Conservation (phyloP, 2,888 invertebrate species). For the Sminthurides aquaticus region DNA sequence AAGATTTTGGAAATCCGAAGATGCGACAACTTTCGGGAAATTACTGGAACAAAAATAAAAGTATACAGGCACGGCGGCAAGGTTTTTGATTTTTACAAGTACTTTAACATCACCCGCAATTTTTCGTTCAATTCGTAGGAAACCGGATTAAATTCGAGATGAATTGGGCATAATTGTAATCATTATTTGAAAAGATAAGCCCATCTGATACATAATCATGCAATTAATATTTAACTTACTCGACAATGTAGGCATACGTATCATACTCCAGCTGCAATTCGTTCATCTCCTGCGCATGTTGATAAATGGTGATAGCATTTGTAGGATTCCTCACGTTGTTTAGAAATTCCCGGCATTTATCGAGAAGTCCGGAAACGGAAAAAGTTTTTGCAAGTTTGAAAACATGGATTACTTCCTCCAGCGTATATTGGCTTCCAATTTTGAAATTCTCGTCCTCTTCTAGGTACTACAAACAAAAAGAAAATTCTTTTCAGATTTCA, state of each 20-base stretch:
- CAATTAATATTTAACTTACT: slow-evolving; percentile 9
- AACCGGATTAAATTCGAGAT: too few species aligned
- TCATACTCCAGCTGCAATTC: slow-evolving; percentile 12
- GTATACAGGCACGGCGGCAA: too few species aligned
- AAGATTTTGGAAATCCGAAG: slow-evolving; percentile 13
- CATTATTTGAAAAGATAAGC: too few species aligned
- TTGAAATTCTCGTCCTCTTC: slow-evolving; percentile 12
- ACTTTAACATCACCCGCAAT: too few species aligned
- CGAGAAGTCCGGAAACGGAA: background rate
- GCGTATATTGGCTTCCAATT: slow-evolving; percentile 6
- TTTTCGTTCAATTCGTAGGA: background rate
- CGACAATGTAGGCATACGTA: slow-evolving; percentile 6
- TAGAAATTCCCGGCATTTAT: slow-evolving; percentile 14
- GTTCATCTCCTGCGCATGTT: slow-evolving; percentile 9
- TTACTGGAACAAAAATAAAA: too few species aligned
- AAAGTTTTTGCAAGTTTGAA: slow-evolving; percentile 16
- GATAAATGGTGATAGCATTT: slow-evolving; percentile 17
- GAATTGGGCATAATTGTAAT: too few species aligned
- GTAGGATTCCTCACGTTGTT: background rate
- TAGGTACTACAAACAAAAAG: slow-evolving; percentile 14
- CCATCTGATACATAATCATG: too few species aligned
- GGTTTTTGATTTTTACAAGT: too few species aligned
- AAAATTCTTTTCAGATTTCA: too few species aligned
- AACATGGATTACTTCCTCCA: slow-evolving; percentile 11
- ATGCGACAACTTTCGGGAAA: slow-evolving; percentile 8